phyloP scores from a whole-genome alignment of 2,888 invertebrate genomes.

The Luperina testacea region DNA sequence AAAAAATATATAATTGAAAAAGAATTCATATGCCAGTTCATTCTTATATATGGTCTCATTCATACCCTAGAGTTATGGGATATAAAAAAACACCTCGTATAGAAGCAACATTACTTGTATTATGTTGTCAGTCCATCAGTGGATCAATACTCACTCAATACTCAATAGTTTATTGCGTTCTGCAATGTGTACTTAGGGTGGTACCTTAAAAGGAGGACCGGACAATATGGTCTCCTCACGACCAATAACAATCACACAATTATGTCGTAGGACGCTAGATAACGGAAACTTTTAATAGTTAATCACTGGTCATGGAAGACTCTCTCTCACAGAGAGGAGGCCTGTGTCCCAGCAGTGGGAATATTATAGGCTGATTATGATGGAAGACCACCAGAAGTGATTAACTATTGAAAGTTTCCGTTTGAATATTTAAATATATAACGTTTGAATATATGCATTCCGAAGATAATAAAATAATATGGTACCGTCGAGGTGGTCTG shows the following conservation, averaged over 20 bases:
- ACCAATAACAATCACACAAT: not conserved
- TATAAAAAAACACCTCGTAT: not conserved
- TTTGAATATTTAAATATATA: not conserved
- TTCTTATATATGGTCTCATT: too few relatives aligned
- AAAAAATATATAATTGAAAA: too few relatives aligned
- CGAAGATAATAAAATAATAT: not conserved
- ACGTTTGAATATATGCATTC: not conserved
- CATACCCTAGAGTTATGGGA: too few relatives aligned
- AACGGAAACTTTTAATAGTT: too few relatives aligned
- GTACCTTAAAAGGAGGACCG: not conserved
- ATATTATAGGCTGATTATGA: too few relatives aligned
- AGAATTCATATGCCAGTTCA: too few relatives aligned
- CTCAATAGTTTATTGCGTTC: not conserved
- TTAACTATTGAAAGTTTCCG: too few relatives aligned
- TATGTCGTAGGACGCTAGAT: not conserved
- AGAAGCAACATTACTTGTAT: conserved; percentile 10
- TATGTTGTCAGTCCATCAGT: not conserved
- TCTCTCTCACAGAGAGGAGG: too few relatives aligned
- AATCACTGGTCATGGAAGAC: too few relatives aligned
- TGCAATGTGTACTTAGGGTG: not conserved
- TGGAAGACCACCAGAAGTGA: too few relatives aligned
- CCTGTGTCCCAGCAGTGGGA: too few relatives aligned
- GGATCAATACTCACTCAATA: not conserved
- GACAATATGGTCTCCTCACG: too few relatives aligned
- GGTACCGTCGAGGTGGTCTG: not conserved